Evolutionary conservation across 2,113 vertebrate genomes (phyloP).

Genomic region (Addax nasomaculatus): DNA sequence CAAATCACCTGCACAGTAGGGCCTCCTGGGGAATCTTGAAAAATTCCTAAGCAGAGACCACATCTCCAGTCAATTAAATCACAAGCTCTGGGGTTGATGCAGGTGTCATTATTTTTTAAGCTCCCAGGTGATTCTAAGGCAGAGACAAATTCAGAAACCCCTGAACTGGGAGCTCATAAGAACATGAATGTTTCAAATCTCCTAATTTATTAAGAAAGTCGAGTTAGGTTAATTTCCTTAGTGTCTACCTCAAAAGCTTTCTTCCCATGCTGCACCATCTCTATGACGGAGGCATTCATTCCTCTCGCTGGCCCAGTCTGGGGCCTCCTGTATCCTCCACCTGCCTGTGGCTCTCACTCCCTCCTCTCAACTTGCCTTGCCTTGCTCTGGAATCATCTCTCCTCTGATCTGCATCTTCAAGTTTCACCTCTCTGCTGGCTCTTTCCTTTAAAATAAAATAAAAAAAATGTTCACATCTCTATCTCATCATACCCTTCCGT

Average conservation of each 20-base stretch:
- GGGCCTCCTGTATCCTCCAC: background rate
- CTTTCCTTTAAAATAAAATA: background rate
- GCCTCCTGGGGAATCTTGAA: background rate
- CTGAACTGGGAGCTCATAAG: background rate
- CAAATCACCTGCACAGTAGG: background rate
- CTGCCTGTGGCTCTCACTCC: background rate
- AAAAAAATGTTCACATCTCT: background rate
- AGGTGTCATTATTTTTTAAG: background rate
- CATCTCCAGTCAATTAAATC: background rate
- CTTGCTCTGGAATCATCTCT: background rate
- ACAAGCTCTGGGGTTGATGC: background rate
- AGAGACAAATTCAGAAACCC: background rate
- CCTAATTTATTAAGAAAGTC: background rate
- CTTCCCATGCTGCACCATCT: background rate
- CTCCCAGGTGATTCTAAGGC: background rate
- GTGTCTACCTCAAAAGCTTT: background rate
- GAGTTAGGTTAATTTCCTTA: background rate
- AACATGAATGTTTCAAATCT: background rate
- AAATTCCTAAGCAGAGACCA: background rate
- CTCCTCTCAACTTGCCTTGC: background rate
- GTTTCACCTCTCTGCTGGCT: background rate
- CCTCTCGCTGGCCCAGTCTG: background rate
- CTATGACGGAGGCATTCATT: rapidly evolving
- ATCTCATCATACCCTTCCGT: background rate
- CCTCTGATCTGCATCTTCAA: background rate